Evolutionary conservation across 2,888 invertebrate genomes (phyloP), one percentile per base, ranked within the genome.

Genomic region (Lingula anatina): DNA sequence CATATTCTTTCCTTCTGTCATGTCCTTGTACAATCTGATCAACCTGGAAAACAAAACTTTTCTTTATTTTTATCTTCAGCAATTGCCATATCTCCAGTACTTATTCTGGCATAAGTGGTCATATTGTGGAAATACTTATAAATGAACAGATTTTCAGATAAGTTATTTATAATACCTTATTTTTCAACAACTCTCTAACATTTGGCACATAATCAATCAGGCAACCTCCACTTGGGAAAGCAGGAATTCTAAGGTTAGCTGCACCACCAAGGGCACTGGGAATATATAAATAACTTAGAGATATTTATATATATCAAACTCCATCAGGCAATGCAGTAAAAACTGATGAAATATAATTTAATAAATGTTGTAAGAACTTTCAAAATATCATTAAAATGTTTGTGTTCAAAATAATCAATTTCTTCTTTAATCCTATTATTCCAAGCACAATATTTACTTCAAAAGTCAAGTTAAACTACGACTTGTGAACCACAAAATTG

Each of bases 1-100:
- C 68, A 59, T 78, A 82, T 53, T 79, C 77, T 56, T 79, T 79
- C 54, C 78, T 78, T 51, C 75, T 73, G 49, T 73, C 71, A 65
- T 76, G 77, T 46, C 74, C 65, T 35, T 70, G 62, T 55, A 58
- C 65, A 56, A 55, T 61, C 51, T 65, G 65, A 20, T 68, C 64
- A 7, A 72, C 67, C 71, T 71, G 46, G 12, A 20, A 36, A 51
- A 39, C 49, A n/a, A 15, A 43, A 51, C 21, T 45, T 23, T 46
- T 28, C 23, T 39, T 41, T 4, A 35, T 41, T 24, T 5, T 9
- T 26, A 20, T n/a, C n/a, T 15, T 41, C 24, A 39, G 25, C 20
- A 3, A 26, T 7, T 2, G 12, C 9, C 45, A 5, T 45, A 3
- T 5, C n/a, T 25, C 7, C 7, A 7, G 7, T 15, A 24, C 7